Conservation (phyloP, 64 coral and sea anemone genomes). For the Porites australiensis region DNA sequence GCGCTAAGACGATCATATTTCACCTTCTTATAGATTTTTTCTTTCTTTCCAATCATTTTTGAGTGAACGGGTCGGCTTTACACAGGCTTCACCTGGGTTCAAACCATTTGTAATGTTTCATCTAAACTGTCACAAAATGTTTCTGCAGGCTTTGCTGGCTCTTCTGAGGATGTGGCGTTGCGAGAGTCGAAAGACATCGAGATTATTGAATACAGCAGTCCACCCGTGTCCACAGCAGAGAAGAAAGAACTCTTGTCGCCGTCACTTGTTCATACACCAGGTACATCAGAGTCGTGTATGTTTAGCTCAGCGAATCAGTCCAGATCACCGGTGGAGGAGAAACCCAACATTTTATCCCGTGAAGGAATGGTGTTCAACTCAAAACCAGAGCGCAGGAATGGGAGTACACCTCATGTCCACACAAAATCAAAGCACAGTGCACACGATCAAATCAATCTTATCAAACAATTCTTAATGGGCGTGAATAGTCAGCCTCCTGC, state of each 20-base stretch:
- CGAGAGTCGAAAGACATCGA: constrained; percentile 44
- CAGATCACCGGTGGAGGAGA: constrained; percentile 5
- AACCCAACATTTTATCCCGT: constrained; percentile 1
- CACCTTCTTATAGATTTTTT: too few relatives aligned
- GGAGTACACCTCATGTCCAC: background rate
- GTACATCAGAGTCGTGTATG: constrained; percentile 35
- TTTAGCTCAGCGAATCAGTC: background rate
- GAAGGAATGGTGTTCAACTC: background rate
- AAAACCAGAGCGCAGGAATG: constrained; percentile 4
- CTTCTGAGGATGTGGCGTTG: background rate
- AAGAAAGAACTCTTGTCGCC: background rate
- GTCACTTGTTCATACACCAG: background rate
- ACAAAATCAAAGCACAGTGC: background rate
- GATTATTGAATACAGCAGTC: background rate
- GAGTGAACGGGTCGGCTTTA: too few relatives aligned
- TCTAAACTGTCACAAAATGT: background rate
- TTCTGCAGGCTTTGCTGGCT: background rate
- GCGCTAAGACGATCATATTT: too few relatives aligned
- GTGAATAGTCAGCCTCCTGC: background rate
- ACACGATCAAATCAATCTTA: constrained; percentile 5
- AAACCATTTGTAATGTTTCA: background rate
- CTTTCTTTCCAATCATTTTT: too few relatives aligned
- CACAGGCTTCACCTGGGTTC: background rate
- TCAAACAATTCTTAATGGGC: constrained; percentile 49
- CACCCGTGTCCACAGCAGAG: background rate